These are phyloP conservation scores for Hylaeus anthracinus DNA, from an alignment of 1,140 invertebrate species.

Conservation along the genomic window DNA sequence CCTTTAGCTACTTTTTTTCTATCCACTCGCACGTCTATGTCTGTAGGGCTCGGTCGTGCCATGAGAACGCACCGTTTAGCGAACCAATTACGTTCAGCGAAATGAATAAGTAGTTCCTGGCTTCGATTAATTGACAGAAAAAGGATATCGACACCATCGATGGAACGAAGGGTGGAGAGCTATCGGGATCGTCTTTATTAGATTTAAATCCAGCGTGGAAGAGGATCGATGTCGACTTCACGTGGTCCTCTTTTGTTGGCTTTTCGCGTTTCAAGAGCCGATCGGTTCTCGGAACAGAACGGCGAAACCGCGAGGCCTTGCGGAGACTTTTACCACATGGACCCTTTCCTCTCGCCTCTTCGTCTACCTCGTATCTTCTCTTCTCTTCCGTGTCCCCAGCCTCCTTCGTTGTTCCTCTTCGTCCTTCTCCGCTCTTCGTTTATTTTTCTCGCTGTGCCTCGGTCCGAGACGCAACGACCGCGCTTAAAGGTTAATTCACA, in stretches of 20 bases:
- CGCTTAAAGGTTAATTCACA: conserved; percentile 32
- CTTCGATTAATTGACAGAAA: background rate
- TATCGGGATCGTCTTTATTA: background rate
- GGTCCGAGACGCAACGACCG: background rate
- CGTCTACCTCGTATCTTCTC: conserved; percentile 49
- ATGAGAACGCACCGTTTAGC: background rate
- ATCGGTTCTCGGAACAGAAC: conserved; percentile 71
- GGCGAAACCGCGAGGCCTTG: conserved; percentile 57
- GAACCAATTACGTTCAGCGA: too few species aligned
- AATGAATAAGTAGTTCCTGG: too few species aligned
- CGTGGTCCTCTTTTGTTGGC: conserved; percentile 19
- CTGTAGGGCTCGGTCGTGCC: too few species aligned
- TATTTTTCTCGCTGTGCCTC: conserved; percentile 10
- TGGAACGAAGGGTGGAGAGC: background rate
- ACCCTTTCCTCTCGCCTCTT: conserved; percentile 55
- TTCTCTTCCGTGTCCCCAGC: conserved; percentile 55
- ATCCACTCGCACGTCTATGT: too few species aligned
- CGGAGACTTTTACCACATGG: conserved; percentile 33
- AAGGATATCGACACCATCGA: too few species aligned
- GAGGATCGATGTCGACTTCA: conserved; percentile 2
- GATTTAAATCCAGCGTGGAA: conserved; percentile 16
- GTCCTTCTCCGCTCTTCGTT: conserved; percentile 23
- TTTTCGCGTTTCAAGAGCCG: conserved; percentile 54
- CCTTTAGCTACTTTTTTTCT: conserved; percentile 35
- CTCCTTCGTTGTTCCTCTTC: conserved; percentile 37